Evolutionary conservation across 2,797 vertebrate genomes (phyloP).

Genomic region (Danionella dracula): DNA sequence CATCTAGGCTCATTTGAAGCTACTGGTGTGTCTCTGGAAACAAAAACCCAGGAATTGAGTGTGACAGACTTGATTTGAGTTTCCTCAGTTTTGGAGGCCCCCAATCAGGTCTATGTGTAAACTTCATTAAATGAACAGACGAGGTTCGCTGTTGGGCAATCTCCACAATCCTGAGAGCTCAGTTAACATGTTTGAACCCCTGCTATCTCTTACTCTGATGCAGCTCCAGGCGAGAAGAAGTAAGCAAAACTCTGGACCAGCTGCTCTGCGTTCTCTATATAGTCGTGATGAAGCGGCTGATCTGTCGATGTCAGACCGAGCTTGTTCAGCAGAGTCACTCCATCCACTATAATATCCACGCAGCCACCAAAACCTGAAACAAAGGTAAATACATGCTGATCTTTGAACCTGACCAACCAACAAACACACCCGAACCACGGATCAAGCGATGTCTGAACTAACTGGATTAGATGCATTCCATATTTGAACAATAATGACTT

Average conservation of each 20-base stretch:
- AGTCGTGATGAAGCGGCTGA: conserved; percentile 74
- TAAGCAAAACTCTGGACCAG: conserved; percentile 79
- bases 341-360: conserved; percentile 77
- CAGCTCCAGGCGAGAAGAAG: conserved; percentile 80
- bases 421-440: not conserved
- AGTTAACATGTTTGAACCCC: not conserved
- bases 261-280: conserved; percentile 69
- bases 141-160: not conserved
- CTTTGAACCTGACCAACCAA: conserved; percentile 18
- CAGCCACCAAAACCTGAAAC: conserved; percentile 78
- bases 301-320: conserved; percentile 62
- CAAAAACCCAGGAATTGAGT: too few species aligned
- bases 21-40: too few species aligned
- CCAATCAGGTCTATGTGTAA: too few species aligned
- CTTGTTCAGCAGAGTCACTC: conserved; percentile 70
- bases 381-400: not conserved
- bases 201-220: conserved; percentile 74
- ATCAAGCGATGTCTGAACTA: not conserved
- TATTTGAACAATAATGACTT: not conserved
- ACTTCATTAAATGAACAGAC: not conserved
- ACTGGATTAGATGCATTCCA: not conserved
- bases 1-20: too few species aligned
- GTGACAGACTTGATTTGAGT: too few species aligned
- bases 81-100: too few species aligned
- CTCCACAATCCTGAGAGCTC: not conserved